Conservation (phyloP, 2,113 vertebrate genomes). For the Vanacampus margaritifer region DNA sequence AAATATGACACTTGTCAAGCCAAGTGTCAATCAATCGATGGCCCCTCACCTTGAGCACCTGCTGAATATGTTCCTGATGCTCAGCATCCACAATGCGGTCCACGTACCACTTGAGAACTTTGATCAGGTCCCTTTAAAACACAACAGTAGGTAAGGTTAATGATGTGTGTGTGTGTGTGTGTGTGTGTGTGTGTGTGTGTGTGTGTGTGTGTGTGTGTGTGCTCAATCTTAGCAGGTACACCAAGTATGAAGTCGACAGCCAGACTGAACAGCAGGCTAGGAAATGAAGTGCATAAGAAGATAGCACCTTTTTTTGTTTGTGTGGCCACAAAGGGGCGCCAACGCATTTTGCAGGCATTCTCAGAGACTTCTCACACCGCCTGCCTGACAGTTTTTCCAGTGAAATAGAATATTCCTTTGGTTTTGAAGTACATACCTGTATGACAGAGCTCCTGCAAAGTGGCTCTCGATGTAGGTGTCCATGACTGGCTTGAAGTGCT, state of each 20-base stretch:
- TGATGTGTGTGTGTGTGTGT: not conserved
- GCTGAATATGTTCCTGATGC: slow-evolving; percentile 93
- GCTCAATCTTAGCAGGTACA: slow-evolving; percentile 24
- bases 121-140: slow-evolving; percentile 88
- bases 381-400: not conserved
- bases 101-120: slow-evolving; percentile 96
- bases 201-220: not conserved
- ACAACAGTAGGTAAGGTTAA: slow-evolving; percentile 4
- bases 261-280: slow-evolving; percentile 30
- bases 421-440: slow-evolving; percentile 76
- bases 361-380: not conserved
- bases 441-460: slow-evolving; percentile 94
- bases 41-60: slow-evolving; percentile 88
- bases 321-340: not conserved
- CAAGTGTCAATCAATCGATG: not conserved
- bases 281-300: slow-evolving; percentile 19
- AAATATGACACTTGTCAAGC: too few relatives aligned
- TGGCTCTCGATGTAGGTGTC: slow-evolving; percentile 98
- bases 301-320: not conserved
- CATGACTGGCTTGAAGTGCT: slow-evolving; percentile 98
- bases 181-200: not conserved
- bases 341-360: not conserved
- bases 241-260: slow-evolving; percentile 37
- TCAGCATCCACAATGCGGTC: slow-evolving; percentile 95
- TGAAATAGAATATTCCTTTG: too few relatives aligned